Evolutionary conservation across 92 coral and sea anemone species (phyloP).

Genomic region (Zoanthus sansibaricus): DNA sequence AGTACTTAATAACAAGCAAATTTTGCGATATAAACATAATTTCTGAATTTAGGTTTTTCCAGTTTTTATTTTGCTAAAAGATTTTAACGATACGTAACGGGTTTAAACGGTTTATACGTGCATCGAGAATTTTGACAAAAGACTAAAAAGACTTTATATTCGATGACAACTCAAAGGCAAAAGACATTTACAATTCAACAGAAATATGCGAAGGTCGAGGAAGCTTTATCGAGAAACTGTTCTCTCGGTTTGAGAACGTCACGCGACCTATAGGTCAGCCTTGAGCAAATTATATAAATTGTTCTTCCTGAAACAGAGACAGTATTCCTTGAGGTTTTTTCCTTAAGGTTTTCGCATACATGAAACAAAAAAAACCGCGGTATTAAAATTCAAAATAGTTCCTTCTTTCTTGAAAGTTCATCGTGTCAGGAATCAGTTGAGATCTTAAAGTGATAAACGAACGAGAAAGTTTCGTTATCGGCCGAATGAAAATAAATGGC

Average conservation of each 20-base stretch:
- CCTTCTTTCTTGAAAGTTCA: constrained; percentile 23
- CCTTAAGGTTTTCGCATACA: background rate
- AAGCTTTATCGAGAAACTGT: background rate
- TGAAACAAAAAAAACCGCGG: background rate
- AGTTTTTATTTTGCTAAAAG: background rate
- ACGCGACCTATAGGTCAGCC: background rate
- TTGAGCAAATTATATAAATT: background rate
- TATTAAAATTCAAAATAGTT: constrained; percentile 33
- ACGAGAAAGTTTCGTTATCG: background rate
- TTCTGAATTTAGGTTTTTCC: background rate
- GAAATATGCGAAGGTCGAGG: background rate
- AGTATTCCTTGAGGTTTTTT: background rate
- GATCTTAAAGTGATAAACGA: no score
- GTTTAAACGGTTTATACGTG: background rate
- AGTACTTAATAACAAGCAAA: background rate
- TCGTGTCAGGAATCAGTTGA: background rate
- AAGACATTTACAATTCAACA: constrained; percentile 18
- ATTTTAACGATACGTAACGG: background rate
- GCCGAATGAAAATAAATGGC: background rate
- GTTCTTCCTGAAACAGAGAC: background rate
- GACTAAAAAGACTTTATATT: background rate
- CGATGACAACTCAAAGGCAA: constrained; percentile 1
- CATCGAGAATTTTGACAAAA: background rate
- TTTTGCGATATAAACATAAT: background rate
- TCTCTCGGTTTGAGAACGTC: background rate